Evolutionary conservation across 1,140 invertebrate genomes (phyloP).

Genomic region (Hycleus cichorii): DNA sequence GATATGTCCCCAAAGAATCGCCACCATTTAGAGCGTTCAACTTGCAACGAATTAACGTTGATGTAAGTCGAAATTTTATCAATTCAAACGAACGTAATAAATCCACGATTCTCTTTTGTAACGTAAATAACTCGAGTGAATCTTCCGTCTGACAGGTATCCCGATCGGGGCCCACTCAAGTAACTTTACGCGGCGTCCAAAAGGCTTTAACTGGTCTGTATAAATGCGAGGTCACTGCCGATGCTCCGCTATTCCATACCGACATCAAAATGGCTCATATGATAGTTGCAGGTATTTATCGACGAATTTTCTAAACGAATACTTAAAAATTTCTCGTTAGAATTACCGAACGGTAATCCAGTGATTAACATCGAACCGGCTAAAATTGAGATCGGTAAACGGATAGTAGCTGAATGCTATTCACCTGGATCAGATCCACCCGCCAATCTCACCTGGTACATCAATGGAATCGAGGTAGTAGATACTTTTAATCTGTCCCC

Average conservation of each 20-base stretch:
- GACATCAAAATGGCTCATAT: slow-evolving; percentile 44
- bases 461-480: slow-evolving; percentile 49
- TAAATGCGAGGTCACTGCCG: slow-evolving; percentile 57
- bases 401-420: slow-evolving; percentile 47
- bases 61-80: slow-evolving; percentile 53
- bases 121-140: no score
- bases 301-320: no score
- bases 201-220: slow-evolving; percentile 48
- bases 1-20: slow-evolving; percentile 60
- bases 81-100: no score
- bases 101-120: no score
- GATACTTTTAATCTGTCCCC: slow-evolving; percentile 37
- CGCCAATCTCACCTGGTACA: slow-evolving; percentile 56
- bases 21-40: slow-evolving; percentile 60
- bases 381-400: slow-evolving; percentile 36
- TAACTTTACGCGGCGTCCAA: slow-evolving; percentile 58
- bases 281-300: slow-evolving; percentile 47
- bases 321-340: slow-evolving; percentile 19
- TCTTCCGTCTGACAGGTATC: slow-evolving; percentile 43
- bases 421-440: slow-evolving; percentile 49
- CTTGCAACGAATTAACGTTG: slow-evolving; percentile 59
- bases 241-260: slow-evolving; percentile 51
- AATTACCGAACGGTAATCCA: slow-evolving; percentile 30
- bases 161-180: slow-evolving; percentile 52
- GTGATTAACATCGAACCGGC: slow-evolving; percentile 30